phyloP scores from a whole-genome alignment of 2,113 vertebrate species.

The Haplochromis burtoni region DNA sequence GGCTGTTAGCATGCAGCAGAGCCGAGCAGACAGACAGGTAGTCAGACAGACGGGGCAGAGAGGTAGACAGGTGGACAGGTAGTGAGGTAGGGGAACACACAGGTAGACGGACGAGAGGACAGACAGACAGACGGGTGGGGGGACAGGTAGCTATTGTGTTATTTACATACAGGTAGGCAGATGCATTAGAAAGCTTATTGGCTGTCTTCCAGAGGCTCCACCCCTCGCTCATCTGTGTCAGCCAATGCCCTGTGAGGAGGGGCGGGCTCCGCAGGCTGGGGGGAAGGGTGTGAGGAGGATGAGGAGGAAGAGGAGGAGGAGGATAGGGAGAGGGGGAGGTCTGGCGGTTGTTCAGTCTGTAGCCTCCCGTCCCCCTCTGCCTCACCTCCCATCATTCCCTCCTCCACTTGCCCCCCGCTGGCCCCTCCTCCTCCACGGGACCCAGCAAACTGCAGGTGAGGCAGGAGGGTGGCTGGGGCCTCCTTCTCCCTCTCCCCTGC shows the following conservation, averaged over 20 bases:
- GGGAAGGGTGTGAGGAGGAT: slow-evolving; percentile 45
- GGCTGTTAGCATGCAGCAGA: slow-evolving; percentile 61
- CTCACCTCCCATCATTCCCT: slow-evolving; percentile 1
- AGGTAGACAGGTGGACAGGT: background rate
- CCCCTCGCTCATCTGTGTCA: slow-evolving; percentile 32
- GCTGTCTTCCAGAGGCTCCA: slow-evolving; percentile 50
- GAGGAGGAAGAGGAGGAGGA: slow-evolving; percentile 22
- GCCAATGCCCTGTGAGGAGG: slow-evolving; percentile 44
- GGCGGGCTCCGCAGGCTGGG: slow-evolving; percentile 37
- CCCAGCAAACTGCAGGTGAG: slow-evolving; percentile 47
- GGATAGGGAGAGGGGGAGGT: slow-evolving; percentile 33
- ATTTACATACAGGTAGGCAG: slow-evolving; percentile 52
- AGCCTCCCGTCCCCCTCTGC: slow-evolving; percentile 8
- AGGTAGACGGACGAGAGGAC: background rate
- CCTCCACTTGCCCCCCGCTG: background rate
- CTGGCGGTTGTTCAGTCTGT: slow-evolving; percentile 39
- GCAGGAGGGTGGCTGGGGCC: background rate
- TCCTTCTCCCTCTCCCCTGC: slow-evolving; percentile 24
- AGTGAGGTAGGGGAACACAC: background rate
- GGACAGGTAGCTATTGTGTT: slow-evolving; percentile 51
- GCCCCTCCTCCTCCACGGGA: background rate
- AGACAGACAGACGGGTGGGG: background rate
- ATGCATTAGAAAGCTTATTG: slow-evolving; percentile 53
- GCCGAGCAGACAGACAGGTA: slow-evolving; percentile 44
- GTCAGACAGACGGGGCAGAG: background rate